These are phyloP conservation scores for Pterocles burchelli DNA, from an alignment of 2,113 vertebrate species.

Conservation along the genomic window DNA sequence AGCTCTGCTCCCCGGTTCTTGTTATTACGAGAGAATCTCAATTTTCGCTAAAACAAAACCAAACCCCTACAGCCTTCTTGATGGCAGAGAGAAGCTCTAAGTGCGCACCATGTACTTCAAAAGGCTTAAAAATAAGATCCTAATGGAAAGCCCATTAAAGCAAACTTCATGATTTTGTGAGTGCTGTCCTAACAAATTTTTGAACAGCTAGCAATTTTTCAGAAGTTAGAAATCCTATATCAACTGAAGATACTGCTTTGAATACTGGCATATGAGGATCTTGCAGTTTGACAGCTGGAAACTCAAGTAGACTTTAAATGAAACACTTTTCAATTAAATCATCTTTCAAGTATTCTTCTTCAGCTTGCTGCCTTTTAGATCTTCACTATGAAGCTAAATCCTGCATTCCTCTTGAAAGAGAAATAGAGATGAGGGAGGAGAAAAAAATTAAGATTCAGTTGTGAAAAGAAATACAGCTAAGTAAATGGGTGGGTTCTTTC, in stretches of 20 bases:
- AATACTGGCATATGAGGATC: neutral
- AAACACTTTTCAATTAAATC: slow-evolving; percentile 24
- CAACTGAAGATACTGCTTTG: neutral
- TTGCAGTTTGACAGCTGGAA: slow-evolving; percentile 12
- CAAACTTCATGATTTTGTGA: neutral
- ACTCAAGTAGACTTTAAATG: neutral
- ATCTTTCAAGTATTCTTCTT: slow-evolving; percentile 15
- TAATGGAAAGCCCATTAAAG: neutral
- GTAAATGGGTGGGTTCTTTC: neutral
- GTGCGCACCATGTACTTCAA: neutral
- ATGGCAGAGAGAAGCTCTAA: neutral
- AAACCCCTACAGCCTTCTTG: neutral
- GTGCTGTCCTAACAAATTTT: neutral
- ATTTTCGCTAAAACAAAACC: neutral
- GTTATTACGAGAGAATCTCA: neutral
- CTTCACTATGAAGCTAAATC: neutral
- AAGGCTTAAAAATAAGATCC: neutral
- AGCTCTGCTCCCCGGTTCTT: neutral
- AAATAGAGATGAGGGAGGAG: neutral
- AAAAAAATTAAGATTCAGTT: neutral
- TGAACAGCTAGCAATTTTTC: neutral
- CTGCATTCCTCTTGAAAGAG: neutral
- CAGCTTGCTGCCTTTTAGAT: neutral
- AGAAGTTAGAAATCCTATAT: neutral
- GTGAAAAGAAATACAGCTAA: neutral